Base-by-base conservation (phyloP, 2,113 vertebrate species). In the Oncorhynchus kisutch region DNA sequence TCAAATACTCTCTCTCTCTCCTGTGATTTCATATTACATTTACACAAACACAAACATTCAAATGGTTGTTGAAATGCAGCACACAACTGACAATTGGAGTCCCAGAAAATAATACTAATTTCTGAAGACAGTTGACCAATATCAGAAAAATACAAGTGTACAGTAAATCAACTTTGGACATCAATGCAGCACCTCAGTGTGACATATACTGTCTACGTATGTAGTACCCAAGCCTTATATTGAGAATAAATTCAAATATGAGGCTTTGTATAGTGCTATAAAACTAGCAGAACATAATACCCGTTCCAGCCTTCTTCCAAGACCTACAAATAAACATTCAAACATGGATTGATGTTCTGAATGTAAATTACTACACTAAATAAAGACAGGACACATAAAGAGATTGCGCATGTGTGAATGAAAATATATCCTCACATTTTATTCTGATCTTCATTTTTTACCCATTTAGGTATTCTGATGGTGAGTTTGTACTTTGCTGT, bases 261-360 rank as follows among this genome's bases (percentile, higher is more conserved):
- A 45, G 9, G 39, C 39, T 45, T 45, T 45, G 9, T 11, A 11
- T 45, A 45, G 39, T 39, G 39, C 39, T 39, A 39, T 39, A 51
- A 16, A 51, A 51, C 11, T 14, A 51, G 16, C 51, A 14, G 3
- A 16, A 16, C 16, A 54, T 4, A 18, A 18, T 5, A 54, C 13
- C 51, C 0, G 51, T 14, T 18, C 51, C 51, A 54, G 1, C 14
- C 51, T 18, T 3, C 4, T 72, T 82, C 75, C 48, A 64, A 75
- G 71, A 78, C 65, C 39, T 5, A 39, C n/a, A 75, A 13, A 70
- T 18, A 20, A 49, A 34, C 24, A 74, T 18, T 1, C 62, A 57
- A 57, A 84, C 16, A 74, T 12, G 59, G n/a, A 8, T 22, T 22
- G n/a, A 9, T 62, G 45, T 71, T 14, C 39, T 51, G 49, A 71